phyloP scores from a whole-genome alignment of 2,888 invertebrate species.

The Aethes cnicana region DNA sequence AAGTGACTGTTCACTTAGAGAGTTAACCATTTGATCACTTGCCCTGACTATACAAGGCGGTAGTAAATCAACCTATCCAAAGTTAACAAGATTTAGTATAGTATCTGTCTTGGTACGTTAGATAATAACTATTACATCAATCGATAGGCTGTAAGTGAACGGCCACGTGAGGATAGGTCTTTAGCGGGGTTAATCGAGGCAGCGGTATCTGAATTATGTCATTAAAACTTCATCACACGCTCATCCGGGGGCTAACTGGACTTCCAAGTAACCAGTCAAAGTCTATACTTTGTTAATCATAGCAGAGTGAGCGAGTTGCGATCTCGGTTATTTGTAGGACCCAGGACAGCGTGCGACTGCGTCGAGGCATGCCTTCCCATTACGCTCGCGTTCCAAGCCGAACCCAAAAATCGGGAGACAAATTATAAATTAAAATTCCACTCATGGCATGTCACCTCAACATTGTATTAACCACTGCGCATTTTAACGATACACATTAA shows the following conservation, averaged over 20 bases:
- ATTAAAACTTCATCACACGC: constrained; percentile 76
- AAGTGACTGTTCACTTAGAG: constrained; percentile 5
- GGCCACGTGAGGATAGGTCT: constrained; percentile 61
- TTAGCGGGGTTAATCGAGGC: constrained; percentile 69
- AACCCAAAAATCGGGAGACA: constrained; percentile 63
- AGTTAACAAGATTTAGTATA: constrained; percentile 42
- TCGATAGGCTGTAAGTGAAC: constrained; percentile 46
- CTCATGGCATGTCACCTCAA: constrained; percentile 33
- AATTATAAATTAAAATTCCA: constrained; percentile 73
- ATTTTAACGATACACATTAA: background rate
- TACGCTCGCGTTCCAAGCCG: constrained; percentile 58
- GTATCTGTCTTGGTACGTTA: constrained; percentile 46
- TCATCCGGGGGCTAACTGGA: constrained; percentile 65
- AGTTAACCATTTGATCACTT: constrained; percentile 18
- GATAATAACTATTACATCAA: constrained; percentile 62
- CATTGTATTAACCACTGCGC: constrained; percentile 11
- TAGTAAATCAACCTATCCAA: constrained; percentile 51
- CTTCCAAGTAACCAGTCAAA: constrained; percentile 49
- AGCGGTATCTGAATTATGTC: constrained; percentile 75
- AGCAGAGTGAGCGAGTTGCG: constrained; percentile 38
- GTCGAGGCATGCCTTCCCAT: constrained; percentile 62
- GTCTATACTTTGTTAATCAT: constrained; percentile 38
- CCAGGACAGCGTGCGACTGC: constrained; percentile 65
- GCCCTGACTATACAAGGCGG: constrained; percentile 9
- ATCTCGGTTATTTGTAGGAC: constrained; percentile 50